These are phyloP conservation scores for Hydrocynus forskahlii DNA, from an alignment of 2,797 vertebrate genomes.

Conservation along the genomic window DNA sequence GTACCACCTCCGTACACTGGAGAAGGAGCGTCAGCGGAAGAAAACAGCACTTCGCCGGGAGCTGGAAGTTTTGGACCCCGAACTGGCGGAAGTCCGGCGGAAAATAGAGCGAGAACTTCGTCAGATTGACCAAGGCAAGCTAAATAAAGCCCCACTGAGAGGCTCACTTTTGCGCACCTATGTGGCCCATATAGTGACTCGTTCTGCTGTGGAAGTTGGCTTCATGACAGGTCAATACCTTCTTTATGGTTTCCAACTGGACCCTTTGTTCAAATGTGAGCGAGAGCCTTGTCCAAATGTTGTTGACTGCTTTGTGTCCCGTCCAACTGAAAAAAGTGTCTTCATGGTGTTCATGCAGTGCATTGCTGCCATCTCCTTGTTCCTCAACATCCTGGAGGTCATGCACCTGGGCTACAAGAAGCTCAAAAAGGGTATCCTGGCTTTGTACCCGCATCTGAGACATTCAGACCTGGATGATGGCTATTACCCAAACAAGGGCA, in stretches of 20 bases:
- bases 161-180: slow-evolving; percentile 86
- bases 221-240: slow-evolving; percentile 88
- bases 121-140: slow-evolving; percentile 84
- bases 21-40: slow-evolving; percentile 88
- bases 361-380: slow-evolving; percentile 84
- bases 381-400: slow-evolving; percentile 89
- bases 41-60: slow-evolving; percentile 83
- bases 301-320: slow-evolving; percentile 89
- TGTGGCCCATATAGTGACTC: slow-evolving; percentile 84
- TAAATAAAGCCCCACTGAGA: slow-evolving; percentile 86
- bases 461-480: slow-evolving; percentile 73
- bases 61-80: slow-evolving; percentile 77
- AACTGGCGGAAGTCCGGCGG: slow-evolving; percentile 75
- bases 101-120: slow-evolving; percentile 84
- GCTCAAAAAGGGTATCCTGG: slow-evolving; percentile 80
- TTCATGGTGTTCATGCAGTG: slow-evolving; percentile 91
- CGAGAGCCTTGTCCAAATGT: slow-evolving; percentile 85
- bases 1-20: slow-evolving; percentile 84
- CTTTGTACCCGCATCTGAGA: slow-evolving; percentile 77
- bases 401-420: slow-evolving; percentile 84
- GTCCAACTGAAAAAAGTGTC: slow-evolving; percentile 87
- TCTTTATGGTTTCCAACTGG: slow-evolving; percentile 84
- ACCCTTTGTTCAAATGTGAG: slow-evolving; percentile 84
- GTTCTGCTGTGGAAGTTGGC: slow-evolving; percentile 82
- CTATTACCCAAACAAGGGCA: slow-evolving; percentile 75